Evolutionary conservation across 2,113 vertebrate species (phyloP), one percentile per base, ranked within the genome.

Genomic region (Calypte anna): DNA sequence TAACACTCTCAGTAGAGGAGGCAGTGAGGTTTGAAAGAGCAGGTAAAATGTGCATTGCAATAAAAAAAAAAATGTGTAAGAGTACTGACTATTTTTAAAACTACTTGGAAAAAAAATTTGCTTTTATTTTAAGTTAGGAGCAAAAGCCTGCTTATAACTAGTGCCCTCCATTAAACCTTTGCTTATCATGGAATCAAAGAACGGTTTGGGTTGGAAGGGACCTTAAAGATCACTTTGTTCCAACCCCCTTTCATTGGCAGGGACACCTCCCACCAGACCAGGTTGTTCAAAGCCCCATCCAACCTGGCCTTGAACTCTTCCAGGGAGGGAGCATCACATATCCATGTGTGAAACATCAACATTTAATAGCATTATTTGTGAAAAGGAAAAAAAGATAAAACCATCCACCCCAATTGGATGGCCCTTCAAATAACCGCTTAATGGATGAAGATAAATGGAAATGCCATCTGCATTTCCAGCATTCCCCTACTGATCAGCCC

Each of bases 391-490:
- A 74, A 31, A 72, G 46, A 23, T 14, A 68, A 58, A 62, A 8
- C 1, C 4, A 27, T 73, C 53, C 36, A 38, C n/a, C 30, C 55
- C 58, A 12, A 77, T 54, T 0, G 0, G 66, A 75, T 44, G 40
- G 84, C 40, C 62, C 61, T 40, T 85, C 84, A 82, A 80, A 91
- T 51, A 87, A n/a, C 51, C 9, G 12, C 48, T 64, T 87, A 75
- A 90, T 78, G 70, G 79, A 83, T 88, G 64, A 93, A 86, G 40
- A 95, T 57, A 93, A 88, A 94, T 57, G 40, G 72, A 91, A 95
- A 81, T 83, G 90, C 31, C 72, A 73, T 77, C 72, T 96, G 75
- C 43, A 78, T 88, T 90, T 95, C 72, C 69, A 93, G 38, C 64
- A 33, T 64, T 83, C 14, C 79, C n/a, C 57, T 61, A 3, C 2